Evolutionary conservation across 2,797 vertebrate species (phyloP), one percentile per base, ranked within the genome.

Genomic region (Pangasius djambal): DNA sequence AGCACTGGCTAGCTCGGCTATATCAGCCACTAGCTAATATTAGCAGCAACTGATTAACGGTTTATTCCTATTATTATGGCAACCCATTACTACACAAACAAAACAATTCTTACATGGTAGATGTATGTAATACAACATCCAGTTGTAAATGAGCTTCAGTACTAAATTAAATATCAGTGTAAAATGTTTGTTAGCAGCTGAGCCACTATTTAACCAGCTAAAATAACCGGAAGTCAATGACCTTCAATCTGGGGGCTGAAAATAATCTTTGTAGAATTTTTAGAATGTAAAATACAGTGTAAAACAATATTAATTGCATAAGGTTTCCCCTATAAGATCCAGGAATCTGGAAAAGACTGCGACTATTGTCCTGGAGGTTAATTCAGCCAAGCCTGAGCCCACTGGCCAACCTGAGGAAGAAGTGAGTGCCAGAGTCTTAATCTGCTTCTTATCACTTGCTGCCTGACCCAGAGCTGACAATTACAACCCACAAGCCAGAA

Each of bases 371-470:
- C 22, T 7, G 40, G 37, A 88, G 69, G 28, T 65, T 69, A 37
- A 69, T 70, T 79, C 34, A 77, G 67, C 63, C 44, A 40, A 74
- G 79, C 85, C 74, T 57, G n/a, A 63, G 31, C 74, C 67, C 63
- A 67, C 75, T 69, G 79, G 72, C 34, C 81, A 93, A n/a, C 90
- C 89, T 86, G 88, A 91, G 91, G 92, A 83, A 93, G 92, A 94
- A 48, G 91, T 93, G 92, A 91, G 93, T 95, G 94, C 95, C 96
- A 96, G 93, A 89, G 55, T 94, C 93, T 94, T 94, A 94, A 96
- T 96, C 95, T 96, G 96, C 93, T 96, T 93, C 95, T 96, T 95
- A 96, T 96, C 95, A 89, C 95, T 93, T 94, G 92, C 91, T 92
- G 94, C 93, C 94, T 95, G 95, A 96, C 95, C 94, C 94, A 44